phyloP scores from a whole-genome alignment of 2,888 invertebrate species.

The Tromatobia lineatoria region DNA sequence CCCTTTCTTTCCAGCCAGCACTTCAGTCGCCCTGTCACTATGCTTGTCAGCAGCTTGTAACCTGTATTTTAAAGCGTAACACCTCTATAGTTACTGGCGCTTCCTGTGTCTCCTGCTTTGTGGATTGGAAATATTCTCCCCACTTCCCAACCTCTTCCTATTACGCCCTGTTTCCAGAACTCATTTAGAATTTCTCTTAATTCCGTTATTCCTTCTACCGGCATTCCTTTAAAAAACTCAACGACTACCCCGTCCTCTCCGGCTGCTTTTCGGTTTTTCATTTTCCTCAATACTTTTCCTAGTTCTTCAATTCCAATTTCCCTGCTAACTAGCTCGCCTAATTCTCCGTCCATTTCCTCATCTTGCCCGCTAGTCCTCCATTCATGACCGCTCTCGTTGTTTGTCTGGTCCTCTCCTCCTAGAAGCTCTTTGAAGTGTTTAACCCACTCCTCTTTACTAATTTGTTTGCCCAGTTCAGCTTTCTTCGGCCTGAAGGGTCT shows the following conservation, averaged over 20 bases:
- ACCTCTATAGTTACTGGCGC: slow-evolving; percentile 41
- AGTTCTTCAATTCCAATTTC: no score
- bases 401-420: no score
- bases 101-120: slow-evolving; percentile 47
- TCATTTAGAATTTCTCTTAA: slow-evolving; percentile 17
- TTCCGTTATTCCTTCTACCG: slow-evolving; percentile 23
- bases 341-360: no score
- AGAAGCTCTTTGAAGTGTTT: no score
- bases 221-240: slow-evolving; percentile 23
- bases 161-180: slow-evolving; percentile 33
- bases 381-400: no score
- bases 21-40: slow-evolving; percentile 45
- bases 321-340: no score
- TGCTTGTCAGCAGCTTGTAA: slow-evolving; percentile 48
- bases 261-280: slow-evolving; percentile 7
- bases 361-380: no score
- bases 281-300: no score
- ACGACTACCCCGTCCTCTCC: neutral
- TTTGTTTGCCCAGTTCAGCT: no score
- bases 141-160: slow-evolving; percentile 49
- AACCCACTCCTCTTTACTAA: no score
- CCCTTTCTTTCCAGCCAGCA: slow-evolving; percentile 31
- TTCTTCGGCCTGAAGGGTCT: no score
- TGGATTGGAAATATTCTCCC: slow-evolving; percentile 48
- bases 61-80: slow-evolving; percentile 44